These are phyloP conservation scores for Panopea generosa DNA, from an alignment of 2,888 invertebrate genomes.

Conservation along the genomic window DNA sequence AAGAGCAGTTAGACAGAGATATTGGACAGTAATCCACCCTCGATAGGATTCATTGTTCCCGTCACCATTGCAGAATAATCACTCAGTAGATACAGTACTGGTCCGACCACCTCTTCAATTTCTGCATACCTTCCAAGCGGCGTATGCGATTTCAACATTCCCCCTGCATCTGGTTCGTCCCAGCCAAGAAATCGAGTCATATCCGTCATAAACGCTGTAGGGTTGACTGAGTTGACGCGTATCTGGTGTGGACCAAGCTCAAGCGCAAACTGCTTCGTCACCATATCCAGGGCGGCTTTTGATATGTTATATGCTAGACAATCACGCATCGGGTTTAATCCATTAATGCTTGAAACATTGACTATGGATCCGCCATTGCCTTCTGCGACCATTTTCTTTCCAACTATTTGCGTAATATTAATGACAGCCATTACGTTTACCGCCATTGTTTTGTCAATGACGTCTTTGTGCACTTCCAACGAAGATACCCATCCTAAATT, in stretches of 20 bases:
- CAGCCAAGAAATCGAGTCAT: conserved; percentile 92
- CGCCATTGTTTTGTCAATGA: conserved; percentile 90
- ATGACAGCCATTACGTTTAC: conserved; percentile 94
- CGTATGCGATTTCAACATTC: conserved; percentile 91
- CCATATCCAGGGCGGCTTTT: too few species aligned
- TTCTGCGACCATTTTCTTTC: too few species aligned
- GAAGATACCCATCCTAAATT: conserved; percentile 89
- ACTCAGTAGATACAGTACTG: too few species aligned
- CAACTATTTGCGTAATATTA: too few species aligned
- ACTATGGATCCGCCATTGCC: conserved; percentile 93
- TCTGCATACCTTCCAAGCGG: conserved; percentile 91
- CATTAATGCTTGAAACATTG: conserved; percentile 91
- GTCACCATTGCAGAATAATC: conserved; percentile 53
- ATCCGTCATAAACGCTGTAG: conserved; percentile 96
- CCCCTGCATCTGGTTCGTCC: conserved; percentile 91
- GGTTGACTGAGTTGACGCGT: conserved; percentile 95
- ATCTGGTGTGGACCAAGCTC: conserved; percentile 92
- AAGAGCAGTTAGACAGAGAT: too few species aligned
- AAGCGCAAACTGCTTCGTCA: too few species aligned
- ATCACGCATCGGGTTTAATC: conserved; percentile 87
- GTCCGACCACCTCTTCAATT: conserved; percentile 39
- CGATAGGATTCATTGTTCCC: conserved; percentile 52
- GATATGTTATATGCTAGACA: too few species aligned
- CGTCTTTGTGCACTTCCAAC: conserved; percentile 89
- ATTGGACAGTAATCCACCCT: conserved; percentile 58